A percentile compares a stretch with the other conserved stretches of the same genome.
phyloP scores from a whole-genome alignment of 2,888 invertebrate species.

The Suillia variegata region DNA sequence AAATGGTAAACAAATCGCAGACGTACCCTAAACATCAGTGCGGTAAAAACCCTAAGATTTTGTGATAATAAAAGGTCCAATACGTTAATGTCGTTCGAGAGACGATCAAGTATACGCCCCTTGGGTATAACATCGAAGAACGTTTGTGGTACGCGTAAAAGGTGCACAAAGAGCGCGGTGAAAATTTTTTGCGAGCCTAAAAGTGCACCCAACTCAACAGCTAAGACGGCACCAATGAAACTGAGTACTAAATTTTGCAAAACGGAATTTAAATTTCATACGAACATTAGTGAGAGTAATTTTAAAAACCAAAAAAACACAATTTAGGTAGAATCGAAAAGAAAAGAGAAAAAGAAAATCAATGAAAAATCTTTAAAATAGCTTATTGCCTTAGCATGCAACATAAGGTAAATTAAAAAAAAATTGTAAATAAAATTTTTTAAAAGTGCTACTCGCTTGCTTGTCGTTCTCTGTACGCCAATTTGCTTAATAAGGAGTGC shows the following conservation, averaged over 20 bases:
- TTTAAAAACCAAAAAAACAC: not conserved
- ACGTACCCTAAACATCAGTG: constrained; percentile 54
- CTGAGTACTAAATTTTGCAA: constrained; percentile 41
- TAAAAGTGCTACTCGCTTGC: no score
- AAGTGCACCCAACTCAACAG: constrained; percentile 63
- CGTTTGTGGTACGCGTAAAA: constrained; percentile 65
- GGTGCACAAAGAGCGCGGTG: constrained; percentile 60
- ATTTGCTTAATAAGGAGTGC: no score
- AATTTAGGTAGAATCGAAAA: not conserved
- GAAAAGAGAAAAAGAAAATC: not conserved
- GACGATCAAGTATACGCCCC: constrained; percentile 69
- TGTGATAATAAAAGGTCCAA: constrained; percentile 64
- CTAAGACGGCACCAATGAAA: constrained; percentile 45
- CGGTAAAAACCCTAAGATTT: constrained; percentile 38
- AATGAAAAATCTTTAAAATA: not conserved
- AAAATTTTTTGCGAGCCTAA: constrained; percentile 63
- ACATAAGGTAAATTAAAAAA: no score
- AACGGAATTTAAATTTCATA: not conserved
- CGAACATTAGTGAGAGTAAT: not conserved
- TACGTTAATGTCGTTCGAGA: constrained; percentile 66
- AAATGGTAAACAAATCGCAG: no score
- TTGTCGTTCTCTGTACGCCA: no score
- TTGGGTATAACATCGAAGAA: constrained; percentile 70
- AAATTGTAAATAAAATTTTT: no score
- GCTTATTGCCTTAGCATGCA: no score